Evolutionary conservation across 2,888 invertebrate genomes (phyloP).

Genomic region (Meganola albula): DNA sequence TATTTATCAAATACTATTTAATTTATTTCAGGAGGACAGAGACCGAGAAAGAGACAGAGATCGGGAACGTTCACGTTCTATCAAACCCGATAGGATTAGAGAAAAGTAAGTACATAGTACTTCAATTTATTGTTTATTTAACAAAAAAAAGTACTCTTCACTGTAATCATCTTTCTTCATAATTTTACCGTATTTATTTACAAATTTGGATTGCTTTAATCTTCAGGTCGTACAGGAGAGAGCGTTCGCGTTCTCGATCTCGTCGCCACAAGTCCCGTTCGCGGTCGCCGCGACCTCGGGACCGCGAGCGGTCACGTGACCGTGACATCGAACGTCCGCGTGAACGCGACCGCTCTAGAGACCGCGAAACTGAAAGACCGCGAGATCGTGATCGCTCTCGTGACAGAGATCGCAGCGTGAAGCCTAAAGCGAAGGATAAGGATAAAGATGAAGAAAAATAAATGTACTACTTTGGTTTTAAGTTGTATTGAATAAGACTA

Average conservation of each 20-base stretch:
- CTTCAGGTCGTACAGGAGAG: constrained; percentile 80
- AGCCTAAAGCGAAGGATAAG: constrained; percentile 78
- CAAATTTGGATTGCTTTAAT: constrained; percentile 2
- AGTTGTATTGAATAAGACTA: constrained; percentile 4
- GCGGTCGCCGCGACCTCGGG: constrained; percentile 81
- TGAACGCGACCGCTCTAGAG: constrained; percentile 53
- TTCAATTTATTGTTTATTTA: too few relatives aligned
- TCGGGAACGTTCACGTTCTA: constrained; percentile 75
- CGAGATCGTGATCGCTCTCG: constrained; percentile 54
- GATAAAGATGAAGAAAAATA: constrained; percentile 86
- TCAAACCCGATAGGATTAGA: constrained; percentile 78
- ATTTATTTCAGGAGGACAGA: constrained; percentile 51
- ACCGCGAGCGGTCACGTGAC: constrained; percentile 54
- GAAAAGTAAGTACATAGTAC: constrained; percentile 77
- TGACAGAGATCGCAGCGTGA: constrained; percentile 65
- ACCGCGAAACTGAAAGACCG: constrained; percentile 62
- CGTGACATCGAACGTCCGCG: constrained; percentile 62
- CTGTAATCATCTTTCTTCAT: too few relatives aligned
- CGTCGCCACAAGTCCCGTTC: constrained; percentile 84
- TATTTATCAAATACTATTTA: too few relatives aligned
- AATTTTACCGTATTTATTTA: too few relatives aligned
- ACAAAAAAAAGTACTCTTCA: too few relatives aligned
- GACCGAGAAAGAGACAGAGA: constrained; percentile 71
- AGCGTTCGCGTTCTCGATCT: constrained; percentile 82
- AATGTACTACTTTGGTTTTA: constrained; percentile 16